Conservation (phyloP, 2,888 invertebrate species). For the Phragmatobia fuliginosa region DNA sequence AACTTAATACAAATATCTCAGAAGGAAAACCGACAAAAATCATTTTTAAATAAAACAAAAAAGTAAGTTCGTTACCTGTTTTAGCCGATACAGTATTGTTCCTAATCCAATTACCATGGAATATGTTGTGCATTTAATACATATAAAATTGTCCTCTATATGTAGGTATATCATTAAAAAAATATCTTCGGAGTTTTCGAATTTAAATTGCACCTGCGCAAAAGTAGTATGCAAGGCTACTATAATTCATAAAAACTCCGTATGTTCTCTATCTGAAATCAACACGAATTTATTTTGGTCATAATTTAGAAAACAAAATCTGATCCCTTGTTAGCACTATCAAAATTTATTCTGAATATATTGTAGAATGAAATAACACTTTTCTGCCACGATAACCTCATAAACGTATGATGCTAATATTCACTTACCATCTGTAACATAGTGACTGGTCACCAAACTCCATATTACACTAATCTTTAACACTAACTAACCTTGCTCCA, state of each 20-base stretch:
- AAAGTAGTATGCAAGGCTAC: too few species aligned
- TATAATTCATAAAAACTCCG: background rate
- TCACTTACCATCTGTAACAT: background rate
- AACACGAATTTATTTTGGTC: background rate
- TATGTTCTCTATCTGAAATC: background rate
- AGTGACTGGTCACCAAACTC: background rate
- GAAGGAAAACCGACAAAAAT: too few species aligned
- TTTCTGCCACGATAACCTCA: background rate
- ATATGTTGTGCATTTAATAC: too few species aligned
- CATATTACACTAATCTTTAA: background rate
- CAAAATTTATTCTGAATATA: background rate
- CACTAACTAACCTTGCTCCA: background rate
- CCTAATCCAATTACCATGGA: too few species aligned
- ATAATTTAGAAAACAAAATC: background rate
- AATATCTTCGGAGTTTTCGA: too few species aligned
- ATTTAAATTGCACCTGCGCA: too few species aligned
- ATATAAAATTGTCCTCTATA: too few species aligned
- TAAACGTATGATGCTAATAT: background rate
- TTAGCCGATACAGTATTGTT: too few species aligned
- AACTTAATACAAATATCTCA: too few species aligned
- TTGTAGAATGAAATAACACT: background rate
- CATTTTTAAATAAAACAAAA: too few species aligned
- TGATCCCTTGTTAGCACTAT: background rate
- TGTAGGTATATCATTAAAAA: too few species aligned
- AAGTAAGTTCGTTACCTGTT: too few species aligned